phyloP scores from a whole-genome alignment of 1,140 invertebrate species.

The Papilio machaon region DNA sequence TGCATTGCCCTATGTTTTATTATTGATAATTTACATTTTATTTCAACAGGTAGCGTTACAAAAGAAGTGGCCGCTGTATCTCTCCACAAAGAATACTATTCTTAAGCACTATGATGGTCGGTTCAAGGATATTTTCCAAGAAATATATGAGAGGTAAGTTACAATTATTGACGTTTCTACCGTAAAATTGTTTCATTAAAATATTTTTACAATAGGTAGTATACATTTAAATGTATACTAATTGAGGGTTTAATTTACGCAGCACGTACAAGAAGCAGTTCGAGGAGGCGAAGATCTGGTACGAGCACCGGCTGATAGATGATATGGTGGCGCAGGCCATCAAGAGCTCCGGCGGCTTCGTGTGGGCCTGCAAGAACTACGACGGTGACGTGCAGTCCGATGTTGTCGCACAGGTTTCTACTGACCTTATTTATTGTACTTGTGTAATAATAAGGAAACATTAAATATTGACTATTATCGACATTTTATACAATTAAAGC shows the following conservation, averaged over 20 bases:
- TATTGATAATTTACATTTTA: conserved; percentile 27
- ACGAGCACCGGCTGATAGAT: conserved; percentile 96
- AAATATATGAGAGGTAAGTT: conserved; percentile 89
- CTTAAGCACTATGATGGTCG: conserved; percentile 94
- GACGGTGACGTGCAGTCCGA: conserved; percentile 96
- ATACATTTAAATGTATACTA: background rate
- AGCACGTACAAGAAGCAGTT: conserved; percentile 90
- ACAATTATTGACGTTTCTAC: background rate
- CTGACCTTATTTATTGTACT: background rate
- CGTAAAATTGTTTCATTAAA: no score
- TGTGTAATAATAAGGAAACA: background rate
- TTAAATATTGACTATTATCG: background rate
- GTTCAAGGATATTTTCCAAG: conserved; percentile 97
- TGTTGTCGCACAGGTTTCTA: conserved; percentile 86
- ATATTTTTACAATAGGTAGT: conserved; percentile 2
- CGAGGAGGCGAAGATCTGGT: conserved; percentile 91
- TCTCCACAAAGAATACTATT: conserved; percentile 97
- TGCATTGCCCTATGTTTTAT: background rate
- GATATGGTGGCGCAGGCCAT: conserved; percentile 96
- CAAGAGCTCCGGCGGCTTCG: conserved; percentile 93
- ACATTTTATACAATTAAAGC: no score
- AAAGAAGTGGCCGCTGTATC: conserved; percentile 92
- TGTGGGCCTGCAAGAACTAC: conserved; percentile 97
- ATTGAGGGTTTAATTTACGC: background rate
- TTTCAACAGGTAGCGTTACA: conserved; percentile 85